Conservation (phyloP, 2,888 invertebrate species). For the Leptinotarsa haldemani region DNA sequence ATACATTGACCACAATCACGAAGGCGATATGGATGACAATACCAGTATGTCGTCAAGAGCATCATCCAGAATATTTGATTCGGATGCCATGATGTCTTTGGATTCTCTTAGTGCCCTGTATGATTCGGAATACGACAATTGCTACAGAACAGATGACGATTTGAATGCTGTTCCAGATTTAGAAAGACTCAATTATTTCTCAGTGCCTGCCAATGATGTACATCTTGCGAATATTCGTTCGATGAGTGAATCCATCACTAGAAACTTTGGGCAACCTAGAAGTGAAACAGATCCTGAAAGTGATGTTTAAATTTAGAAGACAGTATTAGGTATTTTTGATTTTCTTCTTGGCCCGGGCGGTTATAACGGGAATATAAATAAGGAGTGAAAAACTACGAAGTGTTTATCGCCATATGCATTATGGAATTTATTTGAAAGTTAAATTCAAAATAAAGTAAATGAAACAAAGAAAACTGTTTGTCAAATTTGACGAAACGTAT, state of each 20-base stretch:
- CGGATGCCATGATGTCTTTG: constrained; percentile 80
- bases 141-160: constrained; percentile 69
- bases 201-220: constrained; percentile 68
- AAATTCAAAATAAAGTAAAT: not conserved
- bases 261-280: constrained; percentile 80
- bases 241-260: constrained; percentile 80
- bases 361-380: constrained; percentile 5
- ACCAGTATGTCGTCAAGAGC: constrained; percentile 86
- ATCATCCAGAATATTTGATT: constrained; percentile 83
- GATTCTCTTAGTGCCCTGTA: constrained; percentile 87
- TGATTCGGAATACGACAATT: constrained; percentile 79
- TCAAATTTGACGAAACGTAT: not conserved
- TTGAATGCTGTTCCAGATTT: constrained; percentile 65
- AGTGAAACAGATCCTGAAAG: constrained; percentile 76
- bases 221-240: constrained; percentile 80
- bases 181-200: constrained; percentile 65
- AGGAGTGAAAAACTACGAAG: constrained; percentile 16
- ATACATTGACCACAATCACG: constrained; percentile 73
- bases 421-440: not conserved
- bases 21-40: constrained; percentile 73
- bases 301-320: constrained; percentile 68
- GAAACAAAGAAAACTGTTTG: not conserved
- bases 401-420: constrained; percentile 1
- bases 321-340: constrained; percentile 10
- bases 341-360: not conserved